A percentile compares a stretch with the other conserved stretches of the same genome.
phyloP scores from a whole-genome alignment of 2,888 invertebrate genomes.

The Drosophila mulleri region DNA sequence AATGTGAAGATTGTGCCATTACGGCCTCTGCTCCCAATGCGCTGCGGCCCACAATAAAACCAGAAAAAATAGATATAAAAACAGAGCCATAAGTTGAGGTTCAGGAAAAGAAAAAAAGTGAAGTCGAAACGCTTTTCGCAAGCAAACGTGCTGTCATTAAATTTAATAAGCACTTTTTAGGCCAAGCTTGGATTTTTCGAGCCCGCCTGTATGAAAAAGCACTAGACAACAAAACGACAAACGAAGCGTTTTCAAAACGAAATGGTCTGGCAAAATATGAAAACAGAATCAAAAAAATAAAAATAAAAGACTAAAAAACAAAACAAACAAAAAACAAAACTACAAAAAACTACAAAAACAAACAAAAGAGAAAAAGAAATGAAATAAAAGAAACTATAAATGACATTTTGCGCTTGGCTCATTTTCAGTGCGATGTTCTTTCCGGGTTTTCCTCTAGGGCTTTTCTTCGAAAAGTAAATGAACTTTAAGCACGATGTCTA shows the following conservation, averaged over 20 bases:
- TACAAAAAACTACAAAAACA: constrained; percentile 15
- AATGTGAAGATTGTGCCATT: constrained; percentile 69
- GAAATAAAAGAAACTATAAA: constrained; percentile 58
- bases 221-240: constrained; percentile 38
- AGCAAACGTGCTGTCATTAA: constrained; percentile 82
- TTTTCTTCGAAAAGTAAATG: constrained; percentile 76
- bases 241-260: constrained; percentile 53
- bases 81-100: constrained; percentile 47
- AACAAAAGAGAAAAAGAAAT: constrained; percentile 27
- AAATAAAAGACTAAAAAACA: constrained; percentile 4
- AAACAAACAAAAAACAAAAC: constrained; percentile 1
- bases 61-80: constrained; percentile 30
- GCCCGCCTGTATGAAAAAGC: constrained; percentile 53
- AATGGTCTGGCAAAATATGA: constrained; percentile 69
- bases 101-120: constrained; percentile 31
- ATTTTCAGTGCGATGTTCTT: constrained; percentile 36
- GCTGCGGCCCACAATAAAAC: constrained; percentile 55
- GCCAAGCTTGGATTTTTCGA: constrained; percentile 75
- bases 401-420: constrained; percentile 39
- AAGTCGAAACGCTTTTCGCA: constrained; percentile 71
- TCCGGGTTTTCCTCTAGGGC: constrained; percentile 45
- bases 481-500: constrained; percentile 64
- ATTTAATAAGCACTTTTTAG: constrained; percentile 81
- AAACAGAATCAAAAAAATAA: constrained; percentile 35
- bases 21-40: constrained; percentile 69